Evolutionary conservation across 2,797 vertebrate genomes (phyloP).

Genomic region (Notoglanidium macrostoma): DNA sequence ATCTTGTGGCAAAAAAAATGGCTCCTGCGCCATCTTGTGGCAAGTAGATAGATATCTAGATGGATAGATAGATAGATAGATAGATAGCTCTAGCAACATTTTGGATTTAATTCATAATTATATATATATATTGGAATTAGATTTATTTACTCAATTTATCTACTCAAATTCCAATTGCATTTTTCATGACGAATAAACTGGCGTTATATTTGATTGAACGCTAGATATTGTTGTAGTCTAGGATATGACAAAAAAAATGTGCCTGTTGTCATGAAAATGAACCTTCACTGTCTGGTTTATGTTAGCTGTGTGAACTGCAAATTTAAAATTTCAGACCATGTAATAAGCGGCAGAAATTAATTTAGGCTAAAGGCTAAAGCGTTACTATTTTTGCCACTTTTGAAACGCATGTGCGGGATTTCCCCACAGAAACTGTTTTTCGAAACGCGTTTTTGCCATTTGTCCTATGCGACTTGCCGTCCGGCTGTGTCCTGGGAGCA

Average conservation of each 20-base stretch:
- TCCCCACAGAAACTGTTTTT: neutral
- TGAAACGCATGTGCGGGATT: neutral
- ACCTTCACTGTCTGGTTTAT: neutral
- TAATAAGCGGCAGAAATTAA: too few relatives aligned
- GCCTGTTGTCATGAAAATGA: neutral
- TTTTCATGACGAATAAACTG: neutral
- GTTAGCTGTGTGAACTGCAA: neutral
- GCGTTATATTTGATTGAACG: neutral
- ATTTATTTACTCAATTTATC: neutral
- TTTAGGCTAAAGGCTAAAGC: neutral
- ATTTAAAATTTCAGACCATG: neutral
- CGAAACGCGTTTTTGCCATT: neutral
- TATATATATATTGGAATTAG: neutral
- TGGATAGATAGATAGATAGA: too few relatives aligned
- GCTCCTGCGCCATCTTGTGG: slow-evolving; percentile 13
- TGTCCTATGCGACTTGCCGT: slow-evolving; percentile 31
- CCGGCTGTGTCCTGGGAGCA: neutral
- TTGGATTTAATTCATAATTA: too few relatives aligned
- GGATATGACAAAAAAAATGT: neutral
- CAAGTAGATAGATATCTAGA: neutral
- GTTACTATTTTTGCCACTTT: neutral
- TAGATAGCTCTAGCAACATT: too few relatives aligned
- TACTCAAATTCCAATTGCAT: neutral
- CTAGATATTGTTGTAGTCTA: neutral
- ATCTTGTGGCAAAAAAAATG: neutral